These are phyloP conservation scores for Sisyra terminalis DNA, from an alignment of 2,888 invertebrate genomes.

Conservation along the genomic window DNA sequence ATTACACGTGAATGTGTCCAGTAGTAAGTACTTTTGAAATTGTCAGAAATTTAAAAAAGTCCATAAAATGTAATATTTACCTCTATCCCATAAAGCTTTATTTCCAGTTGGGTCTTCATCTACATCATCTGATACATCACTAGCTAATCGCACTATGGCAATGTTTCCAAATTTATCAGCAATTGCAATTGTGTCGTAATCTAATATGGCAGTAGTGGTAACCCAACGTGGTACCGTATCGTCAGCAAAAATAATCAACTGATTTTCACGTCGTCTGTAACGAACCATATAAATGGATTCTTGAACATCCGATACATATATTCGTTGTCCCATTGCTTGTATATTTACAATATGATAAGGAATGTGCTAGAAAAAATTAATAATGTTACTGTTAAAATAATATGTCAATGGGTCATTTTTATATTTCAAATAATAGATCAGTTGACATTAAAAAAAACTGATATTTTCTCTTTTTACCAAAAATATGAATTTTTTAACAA, in stretches of 20 bases:
- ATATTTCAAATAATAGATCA: no score
- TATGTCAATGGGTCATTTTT: no score
- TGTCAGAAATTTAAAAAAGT: no score
- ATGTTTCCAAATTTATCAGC: constrained; percentile 98
- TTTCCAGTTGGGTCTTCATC: constrained; percentile 99
- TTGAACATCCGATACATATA: constrained; percentile 90
- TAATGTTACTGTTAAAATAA: constrained; percentile 4
- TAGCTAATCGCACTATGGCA: constrained; percentile 74
- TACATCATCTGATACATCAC: constrained; percentile 89
- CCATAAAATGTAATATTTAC: no score
- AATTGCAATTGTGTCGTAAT: constrained; percentile 91
- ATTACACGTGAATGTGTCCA: no score
- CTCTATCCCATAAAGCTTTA: constrained; percentile 89
- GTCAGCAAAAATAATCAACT: constrained; percentile 94
- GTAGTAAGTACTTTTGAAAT: no score
- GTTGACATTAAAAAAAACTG: neutral
- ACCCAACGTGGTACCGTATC: constrained; percentile 97
- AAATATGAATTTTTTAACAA: no score
- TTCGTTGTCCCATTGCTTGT: constrained; percentile 84
- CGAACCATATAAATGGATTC: constrained; percentile 94
- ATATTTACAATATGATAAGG: constrained; percentile 90
- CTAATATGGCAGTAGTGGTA: constrained; percentile 78
- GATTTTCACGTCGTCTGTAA: constrained; percentile 91
- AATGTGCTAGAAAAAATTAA: constrained; percentile 51
- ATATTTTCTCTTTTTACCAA: neutral